A percentile compares a stretch with the other conserved stretches of the same genome.
phyloP scores from a whole-genome alignment of 92 coral and sea anemone species.

The Palythoa grandis region DNA sequence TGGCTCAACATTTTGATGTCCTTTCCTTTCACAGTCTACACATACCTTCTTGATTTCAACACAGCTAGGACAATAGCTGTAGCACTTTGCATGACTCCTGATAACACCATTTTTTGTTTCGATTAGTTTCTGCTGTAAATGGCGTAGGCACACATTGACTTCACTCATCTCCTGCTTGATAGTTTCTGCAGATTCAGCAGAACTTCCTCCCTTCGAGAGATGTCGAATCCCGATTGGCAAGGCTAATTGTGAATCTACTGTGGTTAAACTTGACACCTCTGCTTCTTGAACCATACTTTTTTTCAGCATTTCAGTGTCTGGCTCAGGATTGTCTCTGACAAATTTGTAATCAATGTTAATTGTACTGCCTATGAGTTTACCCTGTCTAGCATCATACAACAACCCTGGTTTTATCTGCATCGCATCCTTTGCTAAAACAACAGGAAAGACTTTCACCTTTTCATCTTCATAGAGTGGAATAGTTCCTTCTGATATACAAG shows the following conservation, averaged over 20 bases:
- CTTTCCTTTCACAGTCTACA: constrained; percentile 5
- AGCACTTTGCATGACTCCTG: constrained; percentile 37
- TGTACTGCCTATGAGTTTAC: constrained; percentile 8
- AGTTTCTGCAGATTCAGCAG: constrained; percentile 32
- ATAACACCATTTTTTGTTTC: constrained; percentile 50
- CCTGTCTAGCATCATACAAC: constrained; percentile 43
- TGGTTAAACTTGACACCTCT: constrained; percentile 38
- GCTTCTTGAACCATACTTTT: constrained; percentile 49
- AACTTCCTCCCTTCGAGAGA: constrained; percentile 36
- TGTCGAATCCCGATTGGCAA: constrained; percentile 33
- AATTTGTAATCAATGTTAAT: constrained; percentile 15
- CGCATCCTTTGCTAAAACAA: constrained; percentile 38
- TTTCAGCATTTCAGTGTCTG: constrained; percentile 47
- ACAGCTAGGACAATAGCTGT: constrained; percentile 47
- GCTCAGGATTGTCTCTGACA: constrained; percentile 27
- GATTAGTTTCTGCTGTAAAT: constrained; percentile 49
- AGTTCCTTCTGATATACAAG: constrained; percentile 19
- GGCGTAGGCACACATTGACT: constrained; percentile 46
- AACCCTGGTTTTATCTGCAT: constrained; percentile 56
- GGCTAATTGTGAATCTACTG: constrained; percentile 44
- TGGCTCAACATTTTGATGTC: constrained; percentile 47
- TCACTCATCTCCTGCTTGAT: constrained; percentile 41
- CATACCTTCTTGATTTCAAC: constrained; percentile 30
- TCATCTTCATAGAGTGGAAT: constrained; percentile 38
- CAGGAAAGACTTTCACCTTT: constrained; percentile 43